Evolutionary conservation across 1,140 invertebrate species (phyloP).

Genomic region (Andricus grossulariae): DNA sequence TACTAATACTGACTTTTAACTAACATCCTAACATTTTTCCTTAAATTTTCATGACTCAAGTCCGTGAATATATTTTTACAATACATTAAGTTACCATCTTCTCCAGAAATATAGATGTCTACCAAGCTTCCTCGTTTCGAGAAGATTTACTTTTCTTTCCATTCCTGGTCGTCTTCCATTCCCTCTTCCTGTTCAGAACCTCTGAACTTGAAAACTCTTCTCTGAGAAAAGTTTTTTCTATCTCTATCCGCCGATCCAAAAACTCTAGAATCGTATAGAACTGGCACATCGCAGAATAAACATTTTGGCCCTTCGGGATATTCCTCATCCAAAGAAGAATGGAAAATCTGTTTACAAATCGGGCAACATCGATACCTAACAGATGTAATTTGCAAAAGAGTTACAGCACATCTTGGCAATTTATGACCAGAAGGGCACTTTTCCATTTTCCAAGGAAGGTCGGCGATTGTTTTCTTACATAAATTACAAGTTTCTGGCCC

Average conservation of each 20-base stretch:
- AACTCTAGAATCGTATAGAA: conserved; percentile 56
- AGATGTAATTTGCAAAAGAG: conserved; percentile 64
- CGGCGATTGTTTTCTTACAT: conserved; percentile 58
- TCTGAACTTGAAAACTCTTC: conserved; percentile 34
- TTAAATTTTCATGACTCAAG: neutral
- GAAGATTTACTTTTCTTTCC: neutral
- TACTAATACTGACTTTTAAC: conserved; percentile 2
- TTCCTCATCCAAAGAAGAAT: conserved; percentile 61
- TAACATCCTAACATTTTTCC: neutral
- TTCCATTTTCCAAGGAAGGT: conserved; percentile 57
- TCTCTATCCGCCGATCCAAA: conserved; percentile 36
- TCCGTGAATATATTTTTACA: neutral
- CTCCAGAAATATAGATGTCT: neutral
- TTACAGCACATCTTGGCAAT: conserved; percentile 68
- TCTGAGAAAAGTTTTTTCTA: conserved; percentile 63
- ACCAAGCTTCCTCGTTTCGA: neutral
- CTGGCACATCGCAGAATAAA: conserved; percentile 66
- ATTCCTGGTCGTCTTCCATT: conserved; percentile 47
- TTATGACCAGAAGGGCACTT: conserved; percentile 66
- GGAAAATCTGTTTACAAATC: conserved; percentile 67
- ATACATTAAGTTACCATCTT: neutral
- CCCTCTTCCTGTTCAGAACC: conserved; percentile 39
- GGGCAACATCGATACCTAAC: conserved; percentile 63
- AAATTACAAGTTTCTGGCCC: conserved; percentile 62
- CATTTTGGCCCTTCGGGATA: conserved; percentile 62